Evolutionary conservation across 2,113 vertebrate genomes (phyloP), one percentile per base, ranked within the genome.

Genomic region (Lophotis ruficrista): DNA sequence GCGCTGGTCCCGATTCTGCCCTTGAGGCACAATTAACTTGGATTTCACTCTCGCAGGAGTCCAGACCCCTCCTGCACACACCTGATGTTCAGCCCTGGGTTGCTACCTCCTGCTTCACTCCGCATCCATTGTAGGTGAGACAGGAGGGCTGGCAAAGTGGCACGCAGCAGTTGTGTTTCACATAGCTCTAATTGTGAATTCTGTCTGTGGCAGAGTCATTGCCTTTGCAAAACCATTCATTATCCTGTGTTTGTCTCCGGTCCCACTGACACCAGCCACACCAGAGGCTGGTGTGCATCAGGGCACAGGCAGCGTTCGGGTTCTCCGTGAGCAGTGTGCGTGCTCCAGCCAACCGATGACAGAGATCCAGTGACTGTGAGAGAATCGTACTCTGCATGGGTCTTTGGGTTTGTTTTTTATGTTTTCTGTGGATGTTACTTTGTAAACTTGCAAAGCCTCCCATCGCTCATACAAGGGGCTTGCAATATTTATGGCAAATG

Each of bases 401-500:
- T 51, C 60, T 95, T 78, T 78, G 83, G 27, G 30, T 45, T 93
- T 61, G 70, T 14, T 81, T 73, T 71, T 68, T 60, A 19, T 57
- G 57, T 92, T 87, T 92, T 92, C 51, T 0, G 27, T 91, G 68
- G 70, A 64, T 23, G 61, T 95, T 90, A 33, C 54, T 95, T 66
- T 92, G 82, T 86, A 95, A 89, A 75, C 76, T 93, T 87, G 77
- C 54, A 78, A 93, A 89, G 68, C 57, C 81, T 86, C 58, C 17
- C 6, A 30, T 89, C 1, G 1, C 82, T 90, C 94, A 47, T 76
- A 75, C 83, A 75, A 0, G 9, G 47, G 76, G 57, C 60, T 91
- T 95, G 84, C 82, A 95, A 75, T 95, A 90, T 97, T 93, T 89
- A 95, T 93, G 90, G 79, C 88, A 90, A 94, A 72, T 69, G 58